Conservation (phyloP, 2,888 invertebrate species). For the Opisthograptis luteolata region DNA sequence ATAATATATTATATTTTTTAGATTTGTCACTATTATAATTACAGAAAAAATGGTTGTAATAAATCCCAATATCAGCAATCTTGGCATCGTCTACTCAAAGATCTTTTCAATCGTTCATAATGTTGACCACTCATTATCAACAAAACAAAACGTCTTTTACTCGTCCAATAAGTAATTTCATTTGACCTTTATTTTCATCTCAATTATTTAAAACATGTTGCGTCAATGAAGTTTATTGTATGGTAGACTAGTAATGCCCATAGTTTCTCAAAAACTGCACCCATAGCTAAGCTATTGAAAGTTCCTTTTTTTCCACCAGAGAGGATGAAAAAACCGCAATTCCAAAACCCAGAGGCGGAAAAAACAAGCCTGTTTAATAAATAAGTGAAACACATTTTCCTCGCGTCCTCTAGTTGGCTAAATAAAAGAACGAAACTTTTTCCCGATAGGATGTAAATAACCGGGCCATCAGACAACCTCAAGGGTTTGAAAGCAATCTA, state of each 20-base stretch:
- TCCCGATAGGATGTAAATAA: conserved; percentile 69
- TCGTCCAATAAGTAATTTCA: too few relatives aligned
- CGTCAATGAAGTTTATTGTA: too few relatives aligned
- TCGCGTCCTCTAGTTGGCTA: conserved; percentile 44
- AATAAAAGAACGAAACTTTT: conserved; percentile 56
- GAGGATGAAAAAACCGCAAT: conserved; percentile 35
- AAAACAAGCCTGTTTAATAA: conserved; percentile 45
- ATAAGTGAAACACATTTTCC: conserved; percentile 50
- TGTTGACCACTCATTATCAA: too few relatives aligned
- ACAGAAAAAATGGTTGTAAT: too few relatives aligned
- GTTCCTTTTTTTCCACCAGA: conserved; percentile 23
- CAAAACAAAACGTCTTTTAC: too few relatives aligned
- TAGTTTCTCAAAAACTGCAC: conserved; percentile 5
- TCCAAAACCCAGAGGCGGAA: conserved; percentile 37
- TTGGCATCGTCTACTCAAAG: too few relatives aligned
- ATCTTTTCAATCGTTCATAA: too few relatives aligned
- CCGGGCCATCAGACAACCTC: conserved; percentile 64
- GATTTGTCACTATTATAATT: too few relatives aligned
- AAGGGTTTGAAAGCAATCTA: conserved; percentile 74
- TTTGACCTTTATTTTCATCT: too few relatives aligned
- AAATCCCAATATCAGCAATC: too few relatives aligned
- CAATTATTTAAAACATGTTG: too few relatives aligned
- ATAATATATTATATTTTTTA: too few relatives aligned
- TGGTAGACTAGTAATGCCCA: conserved; percentile 5
- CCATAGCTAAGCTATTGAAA: conserved; percentile 23